Conservation (phyloP, 1,140 invertebrate species). For the Cryptotermes secundus region DNA sequence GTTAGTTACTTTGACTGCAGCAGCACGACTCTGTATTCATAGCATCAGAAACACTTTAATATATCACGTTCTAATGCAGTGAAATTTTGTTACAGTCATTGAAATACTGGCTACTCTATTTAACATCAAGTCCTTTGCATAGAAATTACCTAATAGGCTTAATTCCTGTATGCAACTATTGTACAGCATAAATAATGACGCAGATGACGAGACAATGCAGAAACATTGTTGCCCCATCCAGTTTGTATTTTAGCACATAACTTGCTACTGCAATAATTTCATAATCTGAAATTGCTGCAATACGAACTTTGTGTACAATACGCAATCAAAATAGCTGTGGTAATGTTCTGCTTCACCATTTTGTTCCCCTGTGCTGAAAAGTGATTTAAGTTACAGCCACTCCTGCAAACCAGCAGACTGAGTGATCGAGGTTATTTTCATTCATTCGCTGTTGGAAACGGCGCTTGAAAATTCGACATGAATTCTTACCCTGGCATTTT, state of each 20-base stretch:
- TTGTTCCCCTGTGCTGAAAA: background rate
- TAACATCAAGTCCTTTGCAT: background rate
- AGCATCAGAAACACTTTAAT: background rate
- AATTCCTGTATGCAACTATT: background rate
- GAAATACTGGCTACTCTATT: background rate
- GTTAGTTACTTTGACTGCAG: too few relatives aligned
- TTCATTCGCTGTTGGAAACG: too few relatives aligned
- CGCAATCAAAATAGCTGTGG: background rate
- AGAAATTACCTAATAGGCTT: background rate
- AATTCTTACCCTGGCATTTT: too few relatives aligned
- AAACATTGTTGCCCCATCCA: background rate
- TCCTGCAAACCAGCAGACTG: too few relatives aligned
- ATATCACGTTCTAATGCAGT: background rate
- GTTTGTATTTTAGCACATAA: slow-evolving; percentile 9
- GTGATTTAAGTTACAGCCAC: background rate
- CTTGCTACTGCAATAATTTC: background rate
- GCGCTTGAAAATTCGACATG: too few relatives aligned
- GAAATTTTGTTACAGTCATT: background rate
- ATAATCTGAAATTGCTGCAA: background rate
- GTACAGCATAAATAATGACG: background rate
- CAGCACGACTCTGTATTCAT: background rate
- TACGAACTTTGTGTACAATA: background rate
- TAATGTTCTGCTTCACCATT: background rate
- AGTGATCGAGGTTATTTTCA: too few relatives aligned
- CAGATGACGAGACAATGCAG: background rate